phyloP scores from a whole-genome alignment of 2,797 vertebrate genomes.

The Phaenicophaeus curvirostris region DNA sequence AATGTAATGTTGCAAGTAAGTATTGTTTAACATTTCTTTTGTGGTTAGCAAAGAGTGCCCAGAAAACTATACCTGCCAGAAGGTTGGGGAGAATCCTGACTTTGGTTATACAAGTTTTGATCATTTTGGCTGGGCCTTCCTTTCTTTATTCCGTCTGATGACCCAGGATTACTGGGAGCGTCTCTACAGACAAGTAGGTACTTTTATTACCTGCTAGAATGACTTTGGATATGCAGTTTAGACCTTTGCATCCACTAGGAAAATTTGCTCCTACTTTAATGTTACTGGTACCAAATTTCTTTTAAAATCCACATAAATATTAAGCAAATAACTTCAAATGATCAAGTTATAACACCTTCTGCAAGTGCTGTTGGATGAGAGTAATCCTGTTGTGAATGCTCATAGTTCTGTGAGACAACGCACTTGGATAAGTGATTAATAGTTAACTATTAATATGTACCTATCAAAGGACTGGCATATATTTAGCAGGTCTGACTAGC shows the following conservation, averaged over 20 bases:
- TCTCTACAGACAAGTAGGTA: slow-evolving; percentile 90
- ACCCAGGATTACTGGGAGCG: slow-evolving; percentile 96
- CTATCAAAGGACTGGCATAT: neutral
- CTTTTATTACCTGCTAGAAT: neutral
- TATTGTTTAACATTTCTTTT: neutral
- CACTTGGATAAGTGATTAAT: accelerated
- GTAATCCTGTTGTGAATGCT: neutral
- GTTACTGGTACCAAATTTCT: neutral
- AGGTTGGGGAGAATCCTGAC: slow-evolving; percentile 85
- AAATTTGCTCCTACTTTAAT: neutral
- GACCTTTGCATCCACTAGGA: neutral
- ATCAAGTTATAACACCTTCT: neutral
- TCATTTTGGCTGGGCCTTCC: slow-evolving; percentile 93
- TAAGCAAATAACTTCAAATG: neutral
- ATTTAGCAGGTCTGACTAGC: neutral
- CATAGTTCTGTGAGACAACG: neutral
- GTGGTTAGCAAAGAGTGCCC: slow-evolving; percentile 73
- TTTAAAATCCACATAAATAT: neutral
- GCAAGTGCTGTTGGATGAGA: neutral
- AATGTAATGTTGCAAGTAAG: neutral
- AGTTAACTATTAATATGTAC: neutral
- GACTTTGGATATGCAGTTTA: neutral
- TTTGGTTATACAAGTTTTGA: slow-evolving; percentile 94
- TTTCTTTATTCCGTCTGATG: slow-evolving; percentile 94
- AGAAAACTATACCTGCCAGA: slow-evolving; percentile 78